Percentiles rank a stretch among this genome's conserved stretches.
Evolutionary conservation across 2,888 invertebrate genomes (phyloP).

Genomic region (Pyralis farinalis): DNA sequence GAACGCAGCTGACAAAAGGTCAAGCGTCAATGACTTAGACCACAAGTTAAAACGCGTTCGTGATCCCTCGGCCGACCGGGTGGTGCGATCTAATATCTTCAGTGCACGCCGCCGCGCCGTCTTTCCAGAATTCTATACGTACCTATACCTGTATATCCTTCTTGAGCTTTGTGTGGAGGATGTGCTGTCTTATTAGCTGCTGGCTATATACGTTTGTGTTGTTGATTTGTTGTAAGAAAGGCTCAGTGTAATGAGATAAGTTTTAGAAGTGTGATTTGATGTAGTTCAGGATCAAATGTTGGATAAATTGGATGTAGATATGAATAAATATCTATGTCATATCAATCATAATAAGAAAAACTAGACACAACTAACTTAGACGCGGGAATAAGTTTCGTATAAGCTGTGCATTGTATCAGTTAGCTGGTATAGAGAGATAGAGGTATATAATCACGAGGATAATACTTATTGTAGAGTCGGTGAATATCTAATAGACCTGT

Average conservation of each 20-base stretch:
- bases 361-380: no score
- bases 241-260: background rate
- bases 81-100: constrained; percentile 51
- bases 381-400: no score
- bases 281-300: background rate
- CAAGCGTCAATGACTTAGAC: constrained; percentile 23
- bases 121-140: constrained; percentile 17
- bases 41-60: constrained; percentile 45
- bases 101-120: constrained; percentile 37
- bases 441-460: no score
- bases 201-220: background rate
- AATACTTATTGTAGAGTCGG: no score
- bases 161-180: constrained; percentile 5
- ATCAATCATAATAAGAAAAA: background rate
- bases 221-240: constrained; percentile 6
- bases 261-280: background rate
- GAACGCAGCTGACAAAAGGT: background rate
- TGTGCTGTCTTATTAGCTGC: constrained; percentile 16
- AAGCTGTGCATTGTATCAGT: no score
- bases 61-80: constrained; percentile 60
- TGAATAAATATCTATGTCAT: background rate
- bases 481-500: no score
- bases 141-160: background rate
- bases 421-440: no score
- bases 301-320: background rate